Conservation (phyloP, 2,113 vertebrate genomes). For the Formicarius rufipectus region DNA sequence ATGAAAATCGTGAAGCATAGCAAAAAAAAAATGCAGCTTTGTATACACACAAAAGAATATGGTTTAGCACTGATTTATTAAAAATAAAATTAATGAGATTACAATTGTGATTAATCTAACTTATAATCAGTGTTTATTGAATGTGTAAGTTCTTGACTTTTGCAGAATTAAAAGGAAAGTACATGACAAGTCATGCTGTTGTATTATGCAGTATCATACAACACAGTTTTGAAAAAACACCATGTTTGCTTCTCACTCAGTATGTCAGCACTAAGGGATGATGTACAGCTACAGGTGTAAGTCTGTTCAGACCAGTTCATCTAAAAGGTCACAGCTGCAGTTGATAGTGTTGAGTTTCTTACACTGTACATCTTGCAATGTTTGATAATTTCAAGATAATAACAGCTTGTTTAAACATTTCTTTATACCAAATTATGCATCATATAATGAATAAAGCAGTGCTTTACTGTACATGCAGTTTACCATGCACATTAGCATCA, state of each 20-base stretch:
- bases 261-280: conserved; percentile 44
- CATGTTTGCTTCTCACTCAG: background rate
- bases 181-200: background rate
- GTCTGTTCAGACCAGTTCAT: conserved; percentile 56
- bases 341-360: conserved; percentile 72
- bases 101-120: background rate
- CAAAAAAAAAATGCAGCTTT: background rate
- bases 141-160: background rate
- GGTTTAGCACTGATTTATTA: background rate
- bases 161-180: background rate
- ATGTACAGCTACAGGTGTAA: conserved; percentile 72
- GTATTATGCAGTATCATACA: background rate
- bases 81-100: background rate
- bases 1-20: background rate
- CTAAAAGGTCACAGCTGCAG: conserved; percentile 71
- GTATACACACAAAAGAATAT: background rate
- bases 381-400: conserved; percentile 61
- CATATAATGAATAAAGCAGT: background rate
- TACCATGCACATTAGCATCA: background rate
- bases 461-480: background rate
- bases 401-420: conserved; percentile 30
- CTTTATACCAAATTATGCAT: background rate
- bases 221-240: background rate
- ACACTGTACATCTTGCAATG: conserved; percentile 46
- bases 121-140: background rate